Evolutionary conservation across 2,797 vertebrate species (phyloP).

Genomic region (Sphenopsis melanotis): DNA sequence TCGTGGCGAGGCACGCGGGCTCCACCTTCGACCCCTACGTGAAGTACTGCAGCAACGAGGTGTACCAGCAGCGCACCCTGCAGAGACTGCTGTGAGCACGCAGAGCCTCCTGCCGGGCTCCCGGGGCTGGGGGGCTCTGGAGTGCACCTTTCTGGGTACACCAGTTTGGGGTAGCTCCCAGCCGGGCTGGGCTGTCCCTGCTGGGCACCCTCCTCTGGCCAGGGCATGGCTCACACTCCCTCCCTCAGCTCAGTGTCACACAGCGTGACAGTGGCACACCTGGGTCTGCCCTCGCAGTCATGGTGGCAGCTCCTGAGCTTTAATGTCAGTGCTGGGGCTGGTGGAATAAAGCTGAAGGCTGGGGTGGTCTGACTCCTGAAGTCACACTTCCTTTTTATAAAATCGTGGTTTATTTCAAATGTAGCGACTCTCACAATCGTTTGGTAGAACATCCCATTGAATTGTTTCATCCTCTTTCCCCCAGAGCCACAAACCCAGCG

Average conservation of each 20-base stretch:
- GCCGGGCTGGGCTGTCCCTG: neutral
- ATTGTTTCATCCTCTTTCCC: neutral
- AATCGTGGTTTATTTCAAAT: neutral
- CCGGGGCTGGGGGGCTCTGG: too few species aligned
- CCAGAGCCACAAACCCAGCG: slow-evolving; percentile 84
- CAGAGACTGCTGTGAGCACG: slow-evolving; percentile 88
- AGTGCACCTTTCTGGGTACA: rapidly evolving
- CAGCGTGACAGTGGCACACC: neutral
- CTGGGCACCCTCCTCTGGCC: neutral
- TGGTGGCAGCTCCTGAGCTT: rapidly evolving
- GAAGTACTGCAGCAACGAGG: slow-evolving; percentile 97
- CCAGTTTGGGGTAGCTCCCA: too few species aligned
- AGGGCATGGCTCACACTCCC: rapidly evolving
- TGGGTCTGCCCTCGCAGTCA: rapidly evolving
- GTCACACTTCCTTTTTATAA: neutral
- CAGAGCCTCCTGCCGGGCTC: too few species aligned
- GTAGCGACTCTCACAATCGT: rapidly evolving
- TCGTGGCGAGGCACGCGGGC: slow-evolving; percentile 85
- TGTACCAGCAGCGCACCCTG: slow-evolving; percentile 95
- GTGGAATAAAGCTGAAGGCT: neutral
- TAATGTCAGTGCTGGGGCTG: neutral
- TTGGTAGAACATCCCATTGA: rapidly evolving
- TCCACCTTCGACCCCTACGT: slow-evolving; percentile 93
- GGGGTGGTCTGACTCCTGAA: neutral
- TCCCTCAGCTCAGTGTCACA: rapidly evolving